These are phyloP conservation scores for Bradypodion ventrale DNA, from an alignment of 2,797 vertebrate genomes.

Conservation along the genomic window DNA sequence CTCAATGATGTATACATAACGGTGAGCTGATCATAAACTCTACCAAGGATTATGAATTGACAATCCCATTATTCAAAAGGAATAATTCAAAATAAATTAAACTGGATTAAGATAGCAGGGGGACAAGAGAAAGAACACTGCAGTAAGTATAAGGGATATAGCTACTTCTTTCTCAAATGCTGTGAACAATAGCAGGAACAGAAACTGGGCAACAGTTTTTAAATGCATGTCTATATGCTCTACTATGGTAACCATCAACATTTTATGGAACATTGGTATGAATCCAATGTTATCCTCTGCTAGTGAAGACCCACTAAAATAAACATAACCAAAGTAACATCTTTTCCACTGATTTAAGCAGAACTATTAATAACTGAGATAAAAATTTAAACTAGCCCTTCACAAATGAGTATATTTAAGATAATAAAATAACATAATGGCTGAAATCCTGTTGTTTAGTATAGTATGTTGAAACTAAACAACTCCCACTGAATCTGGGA, in stretches of 20 bases:
- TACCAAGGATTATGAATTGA: neutral
- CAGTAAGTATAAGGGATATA: neutral
- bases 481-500: too few species aligned
- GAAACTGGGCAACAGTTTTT: neutral
- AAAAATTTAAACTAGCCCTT: too few species aligned
- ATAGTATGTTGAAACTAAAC: too few species aligned
- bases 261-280: neutral
- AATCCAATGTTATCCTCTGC: too few species aligned
- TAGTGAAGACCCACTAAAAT: too few species aligned
- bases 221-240: neutral
- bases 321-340: too few species aligned
- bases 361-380: too few species aligned
- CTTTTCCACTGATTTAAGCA: too few species aligned
- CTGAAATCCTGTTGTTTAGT: too few species aligned
- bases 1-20: neutral
- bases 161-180: neutral
- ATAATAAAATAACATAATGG: too few species aligned
- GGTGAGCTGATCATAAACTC: neutral
- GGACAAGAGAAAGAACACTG: neutral
- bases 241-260: neutral
- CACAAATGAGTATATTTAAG: too few species aligned
- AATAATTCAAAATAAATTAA: neutral
- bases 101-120: neutral
- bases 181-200: neutral
- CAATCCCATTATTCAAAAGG: neutral